Evolutionary conservation across 1,140 invertebrate genomes (phyloP).

Genomic region (Bombus affinis): DNA sequence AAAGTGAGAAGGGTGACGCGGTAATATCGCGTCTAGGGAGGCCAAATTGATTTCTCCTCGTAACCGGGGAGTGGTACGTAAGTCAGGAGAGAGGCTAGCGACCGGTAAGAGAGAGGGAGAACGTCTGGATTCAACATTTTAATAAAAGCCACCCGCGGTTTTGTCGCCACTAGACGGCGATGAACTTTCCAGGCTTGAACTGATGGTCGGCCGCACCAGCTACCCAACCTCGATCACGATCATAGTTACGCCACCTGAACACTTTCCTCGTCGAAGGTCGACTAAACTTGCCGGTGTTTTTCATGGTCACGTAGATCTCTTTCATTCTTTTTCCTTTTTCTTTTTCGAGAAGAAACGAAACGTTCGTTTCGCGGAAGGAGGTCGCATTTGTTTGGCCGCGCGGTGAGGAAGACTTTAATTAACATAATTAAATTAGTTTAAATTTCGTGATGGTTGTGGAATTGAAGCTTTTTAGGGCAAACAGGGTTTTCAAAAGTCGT

Average conservation of each 20-base stretch:
- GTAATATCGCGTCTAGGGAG: slow-evolving; percentile 57
- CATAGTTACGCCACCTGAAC: slow-evolving; percentile 14
- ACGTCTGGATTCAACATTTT: slow-evolving; percentile 72
- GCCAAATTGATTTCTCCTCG: slow-evolving; percentile 70
- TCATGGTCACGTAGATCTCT: neutral
- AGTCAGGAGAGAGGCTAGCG: neutral
- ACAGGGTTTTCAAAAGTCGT: neutral
- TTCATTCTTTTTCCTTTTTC: neutral
- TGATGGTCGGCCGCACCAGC: neutral
- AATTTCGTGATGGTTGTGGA: neutral
- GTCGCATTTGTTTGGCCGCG: neutral
- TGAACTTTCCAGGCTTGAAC: slow-evolving; percentile 47
- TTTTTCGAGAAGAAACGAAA: neutral
- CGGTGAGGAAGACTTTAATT: neutral
- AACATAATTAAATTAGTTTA: neutral
- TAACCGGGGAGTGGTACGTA: neutral
- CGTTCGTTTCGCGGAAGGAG: neutral
- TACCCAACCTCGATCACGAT: neutral
- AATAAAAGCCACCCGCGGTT: slow-evolving; percentile 75
- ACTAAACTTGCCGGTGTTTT: neutral
- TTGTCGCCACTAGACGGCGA: slow-evolving; percentile 64
- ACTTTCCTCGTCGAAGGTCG: neutral
- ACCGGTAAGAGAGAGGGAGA: neutral
- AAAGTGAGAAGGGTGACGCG: slow-evolving; percentile 7
- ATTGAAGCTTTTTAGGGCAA: neutral